phyloP scores from a whole-genome alignment of 1,140 invertebrate genomes.

The Brachionus manjavacas region DNA sequence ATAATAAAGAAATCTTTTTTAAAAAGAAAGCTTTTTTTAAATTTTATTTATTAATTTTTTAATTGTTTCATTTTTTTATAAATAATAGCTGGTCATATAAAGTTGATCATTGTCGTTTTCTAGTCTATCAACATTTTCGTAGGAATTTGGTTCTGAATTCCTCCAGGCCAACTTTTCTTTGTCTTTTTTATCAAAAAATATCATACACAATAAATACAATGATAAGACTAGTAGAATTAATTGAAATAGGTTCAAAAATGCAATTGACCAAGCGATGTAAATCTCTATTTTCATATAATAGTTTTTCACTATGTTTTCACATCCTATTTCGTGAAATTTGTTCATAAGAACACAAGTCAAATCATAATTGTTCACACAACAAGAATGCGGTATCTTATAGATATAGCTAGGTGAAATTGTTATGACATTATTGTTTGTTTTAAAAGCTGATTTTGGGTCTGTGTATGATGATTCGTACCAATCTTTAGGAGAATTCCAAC shows the following conservation, averaged over 20 bases:
- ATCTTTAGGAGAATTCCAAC: slow-evolving; percentile 28
- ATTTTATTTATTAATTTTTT: not conserved
- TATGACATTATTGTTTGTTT: slow-evolving; percentile 9
- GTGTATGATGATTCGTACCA: slow-evolving; percentile 16
- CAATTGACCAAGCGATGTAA: slow-evolving; percentile 22
- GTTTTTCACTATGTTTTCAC: not conserved
- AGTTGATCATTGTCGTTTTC: slow-evolving; percentile 21
- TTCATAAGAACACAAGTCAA: slow-evolving; percentile 15
- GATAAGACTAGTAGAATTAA: slow-evolving; percentile 7
- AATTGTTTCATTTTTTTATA: not conserved
- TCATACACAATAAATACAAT: slow-evolving; percentile 32
- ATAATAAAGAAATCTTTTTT: not conserved
- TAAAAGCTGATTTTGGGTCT: not conserved
- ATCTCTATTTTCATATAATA: slow-evolving; percentile 39
- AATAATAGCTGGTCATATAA: slow-evolving; percentile 36
- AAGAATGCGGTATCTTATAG: slow-evolving; percentile 38
- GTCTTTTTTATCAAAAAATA: slow-evolving; percentile 35
- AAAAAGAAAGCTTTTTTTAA: not conserved
- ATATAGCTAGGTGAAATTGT: slow-evolving; percentile 20
- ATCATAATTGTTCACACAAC: slow-evolving; percentile 38
- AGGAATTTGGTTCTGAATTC: not conserved
- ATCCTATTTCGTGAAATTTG: slow-evolving; percentile 35
- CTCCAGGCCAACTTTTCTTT: not conserved
- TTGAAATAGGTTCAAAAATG: slow-evolving; percentile 37
- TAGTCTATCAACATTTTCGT: not conserved